Evolutionary conservation across 2,888 invertebrate species (phyloP), one percentile per base, ranked within the genome.

Genomic region (Drosophila neonasuta): DNA sequence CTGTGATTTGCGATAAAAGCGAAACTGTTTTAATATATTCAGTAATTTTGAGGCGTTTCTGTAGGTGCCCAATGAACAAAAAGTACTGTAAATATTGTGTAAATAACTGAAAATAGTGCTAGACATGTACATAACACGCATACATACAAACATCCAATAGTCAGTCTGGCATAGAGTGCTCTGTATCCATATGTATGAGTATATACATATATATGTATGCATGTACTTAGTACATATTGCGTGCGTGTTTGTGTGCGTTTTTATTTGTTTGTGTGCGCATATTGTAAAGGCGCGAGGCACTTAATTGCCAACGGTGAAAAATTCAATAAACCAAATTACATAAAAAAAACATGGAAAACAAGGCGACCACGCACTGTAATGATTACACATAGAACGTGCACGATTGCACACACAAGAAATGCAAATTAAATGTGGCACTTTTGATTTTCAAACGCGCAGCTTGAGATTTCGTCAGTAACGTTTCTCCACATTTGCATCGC

Each of bases 61-160:
- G 32, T 52, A 13, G 30, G 8, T 54, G 15, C 42, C n/a, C 34
- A 29, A 20, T 61, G 46, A 52, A 48, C 52, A 42, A n/a, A 52
- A 45, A 51, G 55, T 67, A 71, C 66, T 67, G 41, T 39, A 61
- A 77, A 68, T 59, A 71, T 75, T 79, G 80, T 82, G 83, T 80
- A 86, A 83, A 86, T 80, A 83, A 85, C 79, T 80, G 85, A 80
- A 85, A 77, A 86, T 80, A 79, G 72, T 77, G 77, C 68, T 65
- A 66, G 73, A 68, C 73, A 62, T 67, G 62, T 67, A 71, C 52
- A 74, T 74, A 74, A 63, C 49, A 73, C 57, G 67, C 51, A 75
- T 44, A 39, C 59, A 60, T 44, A 62, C 46, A 58, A 52, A 45
- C 46, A 54, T 29, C 11, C 24, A 57, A 54, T 63, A 68, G 44